Evolutionary conservation across 2,797 vertebrate genomes (phyloP).

Genomic region (Oryzias sinensis): DNA sequence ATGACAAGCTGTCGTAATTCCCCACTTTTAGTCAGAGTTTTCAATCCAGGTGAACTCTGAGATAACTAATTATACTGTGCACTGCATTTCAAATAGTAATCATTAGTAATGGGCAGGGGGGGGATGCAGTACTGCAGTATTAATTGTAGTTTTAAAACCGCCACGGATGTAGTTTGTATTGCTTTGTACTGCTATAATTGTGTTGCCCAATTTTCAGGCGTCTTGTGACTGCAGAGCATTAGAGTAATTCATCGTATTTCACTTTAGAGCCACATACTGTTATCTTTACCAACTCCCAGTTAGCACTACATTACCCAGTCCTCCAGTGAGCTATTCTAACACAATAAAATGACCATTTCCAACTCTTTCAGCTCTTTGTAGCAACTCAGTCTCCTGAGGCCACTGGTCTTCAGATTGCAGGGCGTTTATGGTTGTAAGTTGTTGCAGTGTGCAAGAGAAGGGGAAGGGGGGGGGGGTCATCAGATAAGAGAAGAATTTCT

Average conservation of each 20-base stretch:
- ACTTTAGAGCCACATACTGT: constrained; percentile 60
- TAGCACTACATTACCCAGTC: constrained; percentile 79
- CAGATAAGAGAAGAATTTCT: constrained; percentile 82
- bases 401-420: constrained; percentile 80
- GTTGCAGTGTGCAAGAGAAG: constrained; percentile 72
- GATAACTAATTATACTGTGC: constrained; percentile 48
- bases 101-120: constrained; percentile 24
- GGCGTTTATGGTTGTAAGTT: constrained; percentile 79
- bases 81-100: constrained; percentile 44
- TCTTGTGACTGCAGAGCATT: constrained; percentile 36
- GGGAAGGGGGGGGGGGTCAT: constrained; percentile 70
- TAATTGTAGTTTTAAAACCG: constrained; percentile 46
- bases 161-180: constrained; percentile 29
- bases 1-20: constrained; percentile 53
- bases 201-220: constrained; percentile 27
- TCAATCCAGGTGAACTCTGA: constrained; percentile 44
- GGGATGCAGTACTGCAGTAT: constrained; percentile 35
- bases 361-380: constrained; percentile 81
- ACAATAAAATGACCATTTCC: constrained; percentile 81
- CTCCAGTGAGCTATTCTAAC: constrained; percentile 79
- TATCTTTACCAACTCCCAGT: constrained; percentile 69
- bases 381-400: constrained; percentile 81
- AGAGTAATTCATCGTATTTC: constrained; percentile 50
- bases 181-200: constrained; percentile 24
- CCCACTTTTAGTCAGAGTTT: constrained; percentile 35